Conservation (phyloP, 2,113 vertebrate species). For the Salvelinus sp. region DNA sequence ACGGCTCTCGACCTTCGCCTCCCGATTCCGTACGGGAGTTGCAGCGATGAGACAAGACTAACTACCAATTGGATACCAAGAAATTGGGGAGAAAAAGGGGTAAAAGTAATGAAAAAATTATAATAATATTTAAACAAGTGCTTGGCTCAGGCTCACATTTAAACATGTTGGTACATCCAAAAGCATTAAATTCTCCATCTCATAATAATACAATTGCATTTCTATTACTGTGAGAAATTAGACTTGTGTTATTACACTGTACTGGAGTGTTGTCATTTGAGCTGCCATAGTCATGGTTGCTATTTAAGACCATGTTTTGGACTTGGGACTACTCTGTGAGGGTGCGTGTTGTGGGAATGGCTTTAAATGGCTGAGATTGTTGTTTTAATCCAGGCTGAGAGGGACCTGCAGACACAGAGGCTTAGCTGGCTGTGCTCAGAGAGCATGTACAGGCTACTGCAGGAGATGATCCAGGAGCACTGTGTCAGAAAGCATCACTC, state of each 20-base stretch:
- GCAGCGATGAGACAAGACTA: too few species aligned
- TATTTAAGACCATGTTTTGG: neutral
- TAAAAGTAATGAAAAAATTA: too few species aligned
- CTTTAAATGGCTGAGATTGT: neutral
- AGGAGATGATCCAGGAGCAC: slow-evolving; percentile 80
- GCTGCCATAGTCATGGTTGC: too few species aligned
- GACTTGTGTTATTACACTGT: neutral
- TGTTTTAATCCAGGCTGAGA: slow-evolving; percentile 64
- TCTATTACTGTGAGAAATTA: neutral
- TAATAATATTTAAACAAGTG: too few species aligned
- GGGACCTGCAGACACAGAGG: slow-evolving; percentile 72
- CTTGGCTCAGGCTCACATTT: too few species aligned
- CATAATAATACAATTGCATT: too few species aligned
- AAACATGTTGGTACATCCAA: too few species aligned
- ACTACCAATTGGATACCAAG: too few species aligned
- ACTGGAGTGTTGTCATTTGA: neutral
- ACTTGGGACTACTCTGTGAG: neutral
- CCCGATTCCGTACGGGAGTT: too few species aligned
- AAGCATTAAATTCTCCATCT: neutral
- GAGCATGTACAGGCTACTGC: slow-evolving; percentile 71
- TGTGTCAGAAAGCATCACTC: slow-evolving; percentile 68
- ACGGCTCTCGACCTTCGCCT: too few species aligned
- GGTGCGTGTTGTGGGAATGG: neutral
- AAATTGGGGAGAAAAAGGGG: too few species aligned
- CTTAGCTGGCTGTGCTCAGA: slow-evolving; percentile 78